Conservation (phyloP, 2,888 invertebrate genomes). For the Colostygia pectinataria region DNA sequence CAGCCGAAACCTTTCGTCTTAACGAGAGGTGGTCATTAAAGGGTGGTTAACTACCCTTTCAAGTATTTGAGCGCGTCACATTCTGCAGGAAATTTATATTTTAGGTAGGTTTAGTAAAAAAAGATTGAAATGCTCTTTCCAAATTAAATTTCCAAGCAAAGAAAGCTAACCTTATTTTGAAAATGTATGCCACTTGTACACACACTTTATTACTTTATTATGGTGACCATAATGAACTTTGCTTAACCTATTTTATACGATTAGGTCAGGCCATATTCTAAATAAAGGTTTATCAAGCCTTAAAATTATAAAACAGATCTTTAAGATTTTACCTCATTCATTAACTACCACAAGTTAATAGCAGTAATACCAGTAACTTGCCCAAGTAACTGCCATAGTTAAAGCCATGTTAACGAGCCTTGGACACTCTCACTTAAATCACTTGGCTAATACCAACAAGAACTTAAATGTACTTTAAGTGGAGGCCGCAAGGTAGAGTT, state of each 20-base stretch:
- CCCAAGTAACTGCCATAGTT: slow-evolving; percentile 25
- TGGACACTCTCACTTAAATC: slow-evolving; percentile 31
- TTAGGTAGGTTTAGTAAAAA: slow-evolving; percentile 23
- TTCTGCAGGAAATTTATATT: slow-evolving; percentile 32
- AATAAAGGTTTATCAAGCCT: no score
- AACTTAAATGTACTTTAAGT: slow-evolving; percentile 1
- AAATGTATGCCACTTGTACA: no score
- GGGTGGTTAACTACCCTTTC: slow-evolving; percentile 57
- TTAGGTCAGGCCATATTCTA: no score
- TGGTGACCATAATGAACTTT: no score
- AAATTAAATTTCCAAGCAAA: no score
- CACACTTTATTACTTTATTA: no score
- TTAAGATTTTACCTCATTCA: slow-evolving; percentile 16
- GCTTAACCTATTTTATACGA: no score
- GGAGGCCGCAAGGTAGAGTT: slow-evolving; percentile 5
- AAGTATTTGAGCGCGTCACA: slow-evolving; percentile 31
- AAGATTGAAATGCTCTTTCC: not conserved
- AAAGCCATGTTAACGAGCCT: slow-evolving; percentile 33
- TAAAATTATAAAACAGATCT: not conserved
- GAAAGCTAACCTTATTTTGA: no score
- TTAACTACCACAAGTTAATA: slow-evolving; percentile 26
- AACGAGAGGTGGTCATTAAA: slow-evolving; percentile 72
- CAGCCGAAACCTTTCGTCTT: slow-evolving; percentile 73
- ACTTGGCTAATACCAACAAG: slow-evolving; percentile 16
- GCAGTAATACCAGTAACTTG: slow-evolving; percentile 22